Percentiles rank a stretch among this genome's conserved stretches.
Evolutionary conservation across 2,797 vertebrate species (phyloP).

Genomic region (Myoxocephalus aenaeus): DNA sequence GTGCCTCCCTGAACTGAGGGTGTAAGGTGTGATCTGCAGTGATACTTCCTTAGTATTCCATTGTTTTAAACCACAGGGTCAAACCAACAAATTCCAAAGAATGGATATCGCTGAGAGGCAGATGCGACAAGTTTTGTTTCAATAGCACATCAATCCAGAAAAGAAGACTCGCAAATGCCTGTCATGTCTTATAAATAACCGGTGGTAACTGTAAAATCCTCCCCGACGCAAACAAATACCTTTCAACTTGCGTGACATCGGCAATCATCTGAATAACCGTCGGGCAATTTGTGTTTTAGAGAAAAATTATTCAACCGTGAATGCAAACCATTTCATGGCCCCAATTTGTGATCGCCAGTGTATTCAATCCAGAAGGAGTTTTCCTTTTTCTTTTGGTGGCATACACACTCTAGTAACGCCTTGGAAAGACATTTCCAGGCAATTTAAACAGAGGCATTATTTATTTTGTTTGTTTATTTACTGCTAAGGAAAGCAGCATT

Average conservation of each 20-base stretch:
- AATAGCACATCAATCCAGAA: conserved; percentile 47
- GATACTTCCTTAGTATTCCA: conserved; percentile 59
- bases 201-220: conserved; percentile 45
- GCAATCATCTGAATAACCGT: conserved; percentile 38
- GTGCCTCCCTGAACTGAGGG: conserved; percentile 64
- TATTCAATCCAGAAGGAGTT: conserved; percentile 25
- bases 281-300: conserved; percentile 48
- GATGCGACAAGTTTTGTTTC: conserved; percentile 51
- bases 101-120: conserved; percentile 37
- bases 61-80: conserved; percentile 58
- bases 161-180: conserved; percentile 41
- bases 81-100: conserved; percentile 57
- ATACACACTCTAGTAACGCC: conserved; percentile 1
- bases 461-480: conserved; percentile 42
- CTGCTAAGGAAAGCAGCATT: conserved; percentile 40
- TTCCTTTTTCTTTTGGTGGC: neutral
- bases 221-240: conserved; percentile 48
- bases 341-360: conserved; percentile 46
- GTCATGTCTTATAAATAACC: conserved; percentile 48
- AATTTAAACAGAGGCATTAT: conserved; percentile 28
- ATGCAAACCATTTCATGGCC: conserved; percentile 30
- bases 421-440: conserved; percentile 24
- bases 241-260: conserved; percentile 47
- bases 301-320: conserved; percentile 41
- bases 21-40: conserved; percentile 72